Evolutionary conservation across 2,888 invertebrate genomes (phyloP), one percentile per base, ranked within the genome.

Genomic region (Sarcophaga rosellei): DNA sequence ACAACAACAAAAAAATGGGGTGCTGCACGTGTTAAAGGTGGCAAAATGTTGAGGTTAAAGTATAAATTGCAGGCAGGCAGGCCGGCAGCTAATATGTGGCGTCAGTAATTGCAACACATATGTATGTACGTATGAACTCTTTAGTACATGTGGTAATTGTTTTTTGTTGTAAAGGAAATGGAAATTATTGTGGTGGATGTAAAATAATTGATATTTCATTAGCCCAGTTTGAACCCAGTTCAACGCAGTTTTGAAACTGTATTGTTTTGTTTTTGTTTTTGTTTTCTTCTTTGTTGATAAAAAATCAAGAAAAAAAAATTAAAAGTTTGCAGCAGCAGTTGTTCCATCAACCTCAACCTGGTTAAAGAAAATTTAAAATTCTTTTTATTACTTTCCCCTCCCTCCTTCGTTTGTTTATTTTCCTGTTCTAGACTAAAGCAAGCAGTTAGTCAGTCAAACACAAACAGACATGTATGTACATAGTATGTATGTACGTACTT

Each of bases 171-270:
- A 53, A 53, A 53, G 53, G 53, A 15, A 53, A 17, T 53, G 17
- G 17, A 17, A 17, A 53, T 53, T 53, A 53, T 35, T 35, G 35
- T 15, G 25, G n/a, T 25, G 35, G 10, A 66, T 17, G 61, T 17
- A 63, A 57, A 61, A 77, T 77, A 82, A 82, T 72, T 77, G 76
- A 72, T 66, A 82, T 77, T 77, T 77, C 77, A 72, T 82, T 82
- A 82, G 72, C 82, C 82, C 8, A 35, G 8, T 82, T 77, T 82
- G 77, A 72, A 77, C 82, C 59, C 65, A 47, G 69, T 76, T 76
- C 70, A 76, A 35, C 45, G 53, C 35, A 35, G 35, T 17, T 17
- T 53, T 53, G 17, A 53, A 53, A 61, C 59, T 65, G 45, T 35
- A 76, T 70, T 81, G 81, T 76, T 81, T 81, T 76, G 75, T 69